A percentile compares a stretch with the other conserved stretches of the same genome.
phyloP scores from a whole-genome alignment of 2,888 invertebrate genomes.

The Caenorhabditis auriculariae region DNA sequence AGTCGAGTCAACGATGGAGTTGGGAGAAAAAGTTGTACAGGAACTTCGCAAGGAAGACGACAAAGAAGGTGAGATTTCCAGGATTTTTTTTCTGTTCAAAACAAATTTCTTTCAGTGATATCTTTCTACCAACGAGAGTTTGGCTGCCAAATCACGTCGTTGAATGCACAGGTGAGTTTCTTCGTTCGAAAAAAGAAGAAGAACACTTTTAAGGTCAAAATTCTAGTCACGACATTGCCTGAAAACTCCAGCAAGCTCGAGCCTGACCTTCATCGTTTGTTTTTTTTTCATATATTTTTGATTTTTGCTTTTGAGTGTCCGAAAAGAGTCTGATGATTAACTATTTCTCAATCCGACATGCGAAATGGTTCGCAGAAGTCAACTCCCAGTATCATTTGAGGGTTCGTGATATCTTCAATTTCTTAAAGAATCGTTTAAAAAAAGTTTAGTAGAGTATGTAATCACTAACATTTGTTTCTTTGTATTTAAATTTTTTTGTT shows the following conservation, averaged over 20 bases:
- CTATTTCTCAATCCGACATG: slow-evolving; percentile 88
- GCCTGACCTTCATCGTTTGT: slow-evolving; percentile 75
- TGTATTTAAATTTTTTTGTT: too few species aligned
- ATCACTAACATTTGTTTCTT: too few species aligned
- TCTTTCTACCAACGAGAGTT: slow-evolving; percentile 62
- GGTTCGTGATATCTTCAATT: too few species aligned
- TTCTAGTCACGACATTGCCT: slow-evolving; percentile 88
- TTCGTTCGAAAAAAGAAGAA: too few species aligned
- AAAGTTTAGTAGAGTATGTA: too few species aligned
- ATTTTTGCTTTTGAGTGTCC: slow-evolving; percentile 67
- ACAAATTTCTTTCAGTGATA: too few species aligned
- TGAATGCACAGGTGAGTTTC: slow-evolving; percentile 84
- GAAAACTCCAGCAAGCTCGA: slow-evolving; percentile 90
- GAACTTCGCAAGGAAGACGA: slow-evolving; percentile 75
- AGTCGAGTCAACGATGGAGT: slow-evolving; percentile 88
- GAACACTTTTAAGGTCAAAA: slow-evolving; percentile 61
- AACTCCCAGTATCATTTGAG: slow-evolving; percentile 79
- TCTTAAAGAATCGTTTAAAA: too few species aligned
- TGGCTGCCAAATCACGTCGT: slow-evolving; percentile 85
- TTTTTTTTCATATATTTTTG: neutral
- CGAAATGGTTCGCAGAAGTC: slow-evolving; percentile 97
- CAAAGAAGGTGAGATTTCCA: slow-evolving; percentile 4
- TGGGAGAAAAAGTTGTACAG: slow-evolving; percentile 82
- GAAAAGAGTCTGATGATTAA: slow-evolving; percentile 81
- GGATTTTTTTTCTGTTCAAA: slow-evolving; percentile 17